A percentile compares a stretch with the other conserved stretches of the same genome.
phyloP scores from a whole-genome alignment of 2,888 invertebrate species.

The Drosophila neotestacea region DNA sequence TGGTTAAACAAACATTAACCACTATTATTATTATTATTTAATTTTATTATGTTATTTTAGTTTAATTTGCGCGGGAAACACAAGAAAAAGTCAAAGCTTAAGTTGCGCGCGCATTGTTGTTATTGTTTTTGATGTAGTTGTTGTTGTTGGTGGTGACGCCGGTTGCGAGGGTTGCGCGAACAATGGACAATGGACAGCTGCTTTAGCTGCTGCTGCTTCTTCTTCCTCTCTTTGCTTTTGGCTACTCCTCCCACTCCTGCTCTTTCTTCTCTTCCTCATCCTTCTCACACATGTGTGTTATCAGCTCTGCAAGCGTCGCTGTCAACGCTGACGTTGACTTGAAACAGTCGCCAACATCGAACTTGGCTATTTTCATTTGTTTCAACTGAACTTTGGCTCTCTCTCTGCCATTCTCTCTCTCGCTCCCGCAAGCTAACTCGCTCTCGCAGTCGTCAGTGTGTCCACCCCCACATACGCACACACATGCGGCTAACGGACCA shows the following conservation, averaged over 20 bases:
- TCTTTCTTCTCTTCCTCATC: conserved; percentile 11
- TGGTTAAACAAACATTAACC: background rate
- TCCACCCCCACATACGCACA: conserved; percentile 79
- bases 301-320: conserved; percentile 29
- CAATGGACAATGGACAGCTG: conserved; percentile 46
- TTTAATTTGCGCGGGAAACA: conserved; percentile 51
- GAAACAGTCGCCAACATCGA: conserved; percentile 55
- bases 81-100: conserved; percentile 38
- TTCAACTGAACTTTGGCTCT: conserved; percentile 53
- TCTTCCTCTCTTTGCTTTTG: background rate
- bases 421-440: conserved; percentile 20
- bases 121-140: conserved; percentile 32
- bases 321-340: conserved; percentile 25
- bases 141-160: conserved; percentile 26
- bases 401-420: conserved; percentile 14
- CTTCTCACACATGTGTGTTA: conserved; percentile 39
- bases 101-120: conserved; percentile 62
- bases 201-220: conserved; percentile 14
- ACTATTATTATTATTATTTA: no score
- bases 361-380: conserved; percentile 65
- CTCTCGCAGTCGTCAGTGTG: conserved; percentile 43
- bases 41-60: conserved; percentile 12
- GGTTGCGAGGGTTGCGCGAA: conserved; percentile 44
- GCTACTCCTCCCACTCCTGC: background rate
- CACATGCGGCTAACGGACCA: conserved; percentile 65